A percentile compares a stretch with the other conserved stretches of the same genome.
Conservation (phyloP, 2,113 vertebrate genomes). For the Atractosteus spatula region DNA sequence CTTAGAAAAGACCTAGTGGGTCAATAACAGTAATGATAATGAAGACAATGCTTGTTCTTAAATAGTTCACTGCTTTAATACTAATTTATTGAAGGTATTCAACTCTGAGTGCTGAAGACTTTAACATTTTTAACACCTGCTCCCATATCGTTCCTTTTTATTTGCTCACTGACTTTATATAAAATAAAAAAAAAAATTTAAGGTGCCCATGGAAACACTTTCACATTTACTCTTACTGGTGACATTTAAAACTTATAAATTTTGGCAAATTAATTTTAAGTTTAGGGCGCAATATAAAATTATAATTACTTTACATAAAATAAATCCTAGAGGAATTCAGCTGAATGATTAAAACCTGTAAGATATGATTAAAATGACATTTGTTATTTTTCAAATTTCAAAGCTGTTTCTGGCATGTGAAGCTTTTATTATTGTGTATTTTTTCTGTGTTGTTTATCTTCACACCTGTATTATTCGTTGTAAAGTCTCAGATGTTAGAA, state of each 20-base stretch:
- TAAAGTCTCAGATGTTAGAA: constrained; percentile 10
- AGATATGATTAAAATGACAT: constrained; percentile 13
- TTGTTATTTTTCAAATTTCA: constrained; percentile 11
- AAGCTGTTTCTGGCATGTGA: constrained; percentile 15
- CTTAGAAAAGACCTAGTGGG: no score
- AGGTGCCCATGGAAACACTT: no score
- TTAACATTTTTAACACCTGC: no score
- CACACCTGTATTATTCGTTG: not conserved
- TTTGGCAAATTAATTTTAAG: constrained; percentile 16
- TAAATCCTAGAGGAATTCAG: constrained; percentile 11
- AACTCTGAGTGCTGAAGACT: no score
- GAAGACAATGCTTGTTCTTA: no score
- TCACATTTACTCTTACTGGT: constrained; percentile 1
- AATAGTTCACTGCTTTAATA: no score
- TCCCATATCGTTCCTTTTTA: no score
- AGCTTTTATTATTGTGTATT: constrained; percentile 2
- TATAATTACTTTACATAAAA: constrained; percentile 10
- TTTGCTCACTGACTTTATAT: no score
- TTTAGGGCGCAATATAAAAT: constrained; percentile 6
- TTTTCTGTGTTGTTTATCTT: constrained; percentile 17
- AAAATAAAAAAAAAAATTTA: no score
- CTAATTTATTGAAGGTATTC: no score
- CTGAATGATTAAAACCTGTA: constrained; percentile 8
- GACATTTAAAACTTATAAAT: constrained; percentile 5
- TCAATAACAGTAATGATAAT: no score